Percentiles rank a stretch among this genome's conserved stretches.
These are phyloP conservation scores for Ceraclea dissimilis DNA, from an alignment of 2,888 invertebrate species.

Conservation along the genomic window DNA sequence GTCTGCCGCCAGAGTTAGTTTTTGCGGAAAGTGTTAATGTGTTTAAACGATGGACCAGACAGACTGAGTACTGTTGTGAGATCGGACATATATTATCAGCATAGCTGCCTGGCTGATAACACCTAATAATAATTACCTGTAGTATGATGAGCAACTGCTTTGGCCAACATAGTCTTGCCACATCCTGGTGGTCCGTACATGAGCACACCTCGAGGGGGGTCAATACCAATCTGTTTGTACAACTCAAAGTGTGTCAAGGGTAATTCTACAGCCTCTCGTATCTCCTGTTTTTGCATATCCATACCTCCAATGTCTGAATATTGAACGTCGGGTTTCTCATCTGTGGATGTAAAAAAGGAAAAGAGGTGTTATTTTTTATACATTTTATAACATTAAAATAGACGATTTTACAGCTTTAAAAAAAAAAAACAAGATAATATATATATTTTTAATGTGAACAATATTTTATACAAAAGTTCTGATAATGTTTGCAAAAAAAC, in stretches of 20 bases:
- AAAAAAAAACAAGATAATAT: neutral
- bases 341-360: too few relatives aligned
- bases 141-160: constrained; percentile 97
- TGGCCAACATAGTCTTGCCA: constrained; percentile 99
- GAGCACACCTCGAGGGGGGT: constrained; percentile 94
- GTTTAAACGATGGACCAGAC: too few relatives aligned
- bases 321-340: constrained; percentile 96
- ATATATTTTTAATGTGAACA: too few relatives aligned
- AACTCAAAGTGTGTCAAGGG: constrained; percentile 97
- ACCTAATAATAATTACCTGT: too few relatives aligned
- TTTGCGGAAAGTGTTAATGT: too few relatives aligned
- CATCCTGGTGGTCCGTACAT: constrained; percentile 99
- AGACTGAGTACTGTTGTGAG: too few relatives aligned
- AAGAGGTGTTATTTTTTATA: too few relatives aligned
- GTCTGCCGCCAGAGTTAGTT: too few relatives aligned
- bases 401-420: neutral
- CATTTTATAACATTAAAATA: neutral
- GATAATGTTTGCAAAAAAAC: too few relatives aligned
- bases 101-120: too few relatives aligned
- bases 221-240: constrained; percentile 98
- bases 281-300: constrained; percentile 99
- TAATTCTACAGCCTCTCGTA: constrained; percentile 95
- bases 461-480: too few relatives aligned
- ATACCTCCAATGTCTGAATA: constrained; percentile 99
- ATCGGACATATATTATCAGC: too few relatives aligned